Percentiles rank a stretch among this genome's conserved stretches.
phyloP scores from a whole-genome alignment of 2,797 vertebrate species.

The Aulostomus chinensis region DNA sequence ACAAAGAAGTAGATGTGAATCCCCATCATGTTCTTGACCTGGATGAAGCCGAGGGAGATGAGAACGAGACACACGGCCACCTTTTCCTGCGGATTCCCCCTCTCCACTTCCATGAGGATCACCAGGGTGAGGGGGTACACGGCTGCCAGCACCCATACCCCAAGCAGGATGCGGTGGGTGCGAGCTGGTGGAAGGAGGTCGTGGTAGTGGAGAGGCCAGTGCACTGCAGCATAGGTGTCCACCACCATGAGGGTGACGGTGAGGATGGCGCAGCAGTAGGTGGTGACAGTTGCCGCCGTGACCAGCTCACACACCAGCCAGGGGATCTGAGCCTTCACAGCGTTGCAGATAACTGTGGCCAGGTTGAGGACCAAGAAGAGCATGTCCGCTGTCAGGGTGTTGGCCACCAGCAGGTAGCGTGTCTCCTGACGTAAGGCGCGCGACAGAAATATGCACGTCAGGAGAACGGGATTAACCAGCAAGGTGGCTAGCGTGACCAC shows the following conservation, averaged over 20 bases:
- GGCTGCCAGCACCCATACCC: slow-evolving; percentile 75
- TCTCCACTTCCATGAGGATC: slow-evolving; percentile 56
- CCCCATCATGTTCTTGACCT: slow-evolving; percentile 22
- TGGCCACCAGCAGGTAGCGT: slow-evolving; percentile 83
- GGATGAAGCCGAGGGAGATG: slow-evolving; percentile 62
- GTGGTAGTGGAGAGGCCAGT: slow-evolving; percentile 81
- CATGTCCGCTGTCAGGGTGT: slow-evolving; percentile 79
- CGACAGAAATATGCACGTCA: slow-evolving; percentile 73
- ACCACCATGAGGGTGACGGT: slow-evolving; percentile 83
- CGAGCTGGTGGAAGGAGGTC: slow-evolving; percentile 67
- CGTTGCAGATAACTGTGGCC: slow-evolving; percentile 63
- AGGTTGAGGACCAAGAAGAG: slow-evolving; percentile 79
- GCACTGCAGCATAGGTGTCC: slow-evolving; percentile 84
- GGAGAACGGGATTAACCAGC: slow-evolving; percentile 73
- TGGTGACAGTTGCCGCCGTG: slow-evolving; percentile 58
- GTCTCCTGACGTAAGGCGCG: slow-evolving; percentile 76
- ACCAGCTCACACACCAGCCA: slow-evolving; percentile 73
- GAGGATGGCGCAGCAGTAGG: slow-evolving; percentile 78
- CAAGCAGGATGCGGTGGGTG: slow-evolving; percentile 62
- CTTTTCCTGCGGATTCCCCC: background rate
- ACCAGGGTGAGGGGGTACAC: slow-evolving; percentile 74
- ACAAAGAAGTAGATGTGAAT: slow-evolving; percentile 72
- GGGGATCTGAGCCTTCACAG: slow-evolving; percentile 29
- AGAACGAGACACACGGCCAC: slow-evolving; percentile 72
- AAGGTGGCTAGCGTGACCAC: slow-evolving; percentile 73